Percentiles rank a stretch among this genome's conserved stretches.
phyloP scores from a whole-genome alignment of 1,140 invertebrate species.

The Muscidifurax raptorellus region DNA sequence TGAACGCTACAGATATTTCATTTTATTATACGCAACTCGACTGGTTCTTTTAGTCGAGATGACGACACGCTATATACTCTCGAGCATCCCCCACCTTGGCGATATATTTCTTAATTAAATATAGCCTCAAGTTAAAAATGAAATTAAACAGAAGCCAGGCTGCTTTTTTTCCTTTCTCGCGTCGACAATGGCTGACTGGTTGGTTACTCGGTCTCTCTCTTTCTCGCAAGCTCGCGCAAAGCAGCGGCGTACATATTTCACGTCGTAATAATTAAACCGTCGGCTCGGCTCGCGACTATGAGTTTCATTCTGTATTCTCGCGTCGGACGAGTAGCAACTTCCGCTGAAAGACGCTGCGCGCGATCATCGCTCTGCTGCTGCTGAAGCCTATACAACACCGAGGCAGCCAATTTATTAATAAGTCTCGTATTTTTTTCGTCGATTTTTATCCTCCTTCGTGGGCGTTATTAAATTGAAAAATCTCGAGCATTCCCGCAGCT shows the following conservation, averaged over 20 bases:
- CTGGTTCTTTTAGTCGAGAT: neutral
- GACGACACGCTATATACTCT: neutral
- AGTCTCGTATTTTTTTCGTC: neutral
- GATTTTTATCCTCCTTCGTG: neutral
- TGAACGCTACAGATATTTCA: conserved; percentile 47
- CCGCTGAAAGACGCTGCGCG: conserved; percentile 44
- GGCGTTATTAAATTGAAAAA: conserved; percentile 4
- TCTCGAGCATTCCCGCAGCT: neutral
- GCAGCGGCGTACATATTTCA: conserved; percentile 68
- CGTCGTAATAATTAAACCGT: conserved; percentile 71
- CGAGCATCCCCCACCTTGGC: conserved; percentile 49
- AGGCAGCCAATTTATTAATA: conserved; percentile 30
- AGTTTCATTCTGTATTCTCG: conserved; percentile 62
- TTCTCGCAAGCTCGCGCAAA: conserved; percentile 56
- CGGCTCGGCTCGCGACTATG: conserved; percentile 67
- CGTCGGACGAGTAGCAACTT: conserved; percentile 51
- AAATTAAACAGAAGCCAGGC: conserved; percentile 70
- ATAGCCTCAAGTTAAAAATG: conserved; percentile 70
- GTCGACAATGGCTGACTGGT: conserved; percentile 69
- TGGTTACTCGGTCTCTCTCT: conserved; percentile 58
- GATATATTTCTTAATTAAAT: conserved; percentile 75
- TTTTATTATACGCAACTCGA: conserved; percentile 37
- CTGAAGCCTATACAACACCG: conserved; percentile 13
- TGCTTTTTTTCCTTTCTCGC: conserved; percentile 57
- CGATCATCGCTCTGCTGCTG: conserved; percentile 47